A percentile compares a stretch with the other conserved stretches of the same genome.
phyloP scores from a whole-genome alignment of 2,797 vertebrate genomes.

The Mergus octosetaceus region DNA sequence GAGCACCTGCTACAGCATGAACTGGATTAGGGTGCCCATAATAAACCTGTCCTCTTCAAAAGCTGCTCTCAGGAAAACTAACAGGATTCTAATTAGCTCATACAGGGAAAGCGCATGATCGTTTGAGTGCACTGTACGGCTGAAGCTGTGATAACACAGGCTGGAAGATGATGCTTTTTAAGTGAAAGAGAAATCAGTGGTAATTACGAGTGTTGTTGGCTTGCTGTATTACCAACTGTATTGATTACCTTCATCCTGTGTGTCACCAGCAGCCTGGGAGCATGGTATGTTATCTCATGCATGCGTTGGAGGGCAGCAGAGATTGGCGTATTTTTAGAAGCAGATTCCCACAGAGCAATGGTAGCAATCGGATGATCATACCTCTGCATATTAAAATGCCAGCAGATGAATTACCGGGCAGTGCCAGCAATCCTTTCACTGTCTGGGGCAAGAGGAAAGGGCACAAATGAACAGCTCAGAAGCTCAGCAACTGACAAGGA shows the following conservation, averaged over 20 bases:
- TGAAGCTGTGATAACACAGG: background rate
- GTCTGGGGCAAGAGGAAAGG: background rate
- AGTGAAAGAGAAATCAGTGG: background rate
- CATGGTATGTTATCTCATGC: background rate
- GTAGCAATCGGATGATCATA: background rate
- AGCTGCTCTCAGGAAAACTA: background rate
- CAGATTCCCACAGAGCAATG: conserved; percentile 24
- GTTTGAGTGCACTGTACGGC: background rate
- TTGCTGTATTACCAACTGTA: conserved; percentile 1
- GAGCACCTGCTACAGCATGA: background rate
- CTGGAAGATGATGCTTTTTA: background rate
- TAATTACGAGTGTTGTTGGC: background rate
- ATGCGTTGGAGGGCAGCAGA: background rate
- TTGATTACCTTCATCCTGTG: conserved; percentile 15
- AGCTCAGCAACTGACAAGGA: background rate
- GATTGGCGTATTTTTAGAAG: conserved; percentile 47
- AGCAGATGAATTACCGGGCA: conserved; percentile 35
- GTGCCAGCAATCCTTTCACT: background rate
- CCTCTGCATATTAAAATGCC: conserved; percentile 18
- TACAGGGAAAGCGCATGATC: background rate
- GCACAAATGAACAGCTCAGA: background rate
- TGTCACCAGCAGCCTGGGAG: conserved; percentile 2
- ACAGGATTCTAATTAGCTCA: background rate
- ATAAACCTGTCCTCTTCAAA: background rate
- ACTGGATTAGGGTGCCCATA: background rate